Evolutionary conservation across 2,888 invertebrate genomes (phyloP), one percentile per base, ranked within the genome.

Genomic region (Drosophila nr. medialis): DNA sequence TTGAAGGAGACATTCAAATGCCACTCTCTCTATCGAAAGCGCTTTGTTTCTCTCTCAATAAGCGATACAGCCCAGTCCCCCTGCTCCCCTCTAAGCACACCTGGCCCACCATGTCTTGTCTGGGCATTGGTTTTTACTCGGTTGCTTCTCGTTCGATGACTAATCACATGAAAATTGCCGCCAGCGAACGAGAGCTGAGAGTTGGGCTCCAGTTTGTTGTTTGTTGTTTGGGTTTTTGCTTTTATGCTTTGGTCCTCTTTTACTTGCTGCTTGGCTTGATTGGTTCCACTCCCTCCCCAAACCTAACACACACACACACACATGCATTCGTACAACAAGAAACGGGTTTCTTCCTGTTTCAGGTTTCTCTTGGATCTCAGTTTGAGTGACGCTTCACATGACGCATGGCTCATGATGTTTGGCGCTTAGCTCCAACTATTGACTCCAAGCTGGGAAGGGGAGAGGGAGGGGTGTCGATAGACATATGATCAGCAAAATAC

Each of bases 81-180:
- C 40, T n/a, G 0, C 7, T 2, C 45, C 15, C 8, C 15, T 24
- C 24, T 15, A 45, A 45, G 45, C 24, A 45, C 40, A 53, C 18
- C 51, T 67, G 48, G 36, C 27, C 27, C 8, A n/a, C 18, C n/a
- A 15, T 13, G 36, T 34, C 40, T 69, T 32, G 58, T 68, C 62
- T 64, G 53, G 61, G 38, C 30, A 48, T 65, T 34, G 66, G 51
- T 54, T 62, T 70, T 54, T 56, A 62, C 64, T 55, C 60, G 53
- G 61, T 58, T 75, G 49, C 58, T 59, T 60, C 65, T 58, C 65
- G 71, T 59, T 68, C 61, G 87, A 76, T 90, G 87, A 87, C 90
- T 87, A 87, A 87, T 89, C 87, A 82, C 82, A 79, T 70, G 75
- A 81, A 89, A 80, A 87, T 90, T 89, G 89, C 84, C 84, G 67